Base-by-base conservation (phyloP, 2,113 vertebrate species). In the Ancistrus triradiatus region DNA sequence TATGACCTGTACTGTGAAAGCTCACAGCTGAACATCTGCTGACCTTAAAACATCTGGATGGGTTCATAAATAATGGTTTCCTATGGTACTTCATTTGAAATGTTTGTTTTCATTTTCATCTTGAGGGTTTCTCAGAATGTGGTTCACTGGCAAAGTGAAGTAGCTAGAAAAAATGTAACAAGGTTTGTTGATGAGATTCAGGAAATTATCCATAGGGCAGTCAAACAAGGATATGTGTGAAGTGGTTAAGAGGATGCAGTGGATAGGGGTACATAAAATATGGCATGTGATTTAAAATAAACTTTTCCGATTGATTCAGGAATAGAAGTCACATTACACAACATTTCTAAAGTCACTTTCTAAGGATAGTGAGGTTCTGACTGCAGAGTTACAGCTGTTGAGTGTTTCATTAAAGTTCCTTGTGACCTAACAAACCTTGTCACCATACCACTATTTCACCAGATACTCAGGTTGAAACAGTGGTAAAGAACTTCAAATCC, bases 11-110 rank as follows among this genome's bases (percentile, higher is more conserved):
- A 31, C 52, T 21, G 10, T 50, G 50, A 64, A 64, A 73, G 48
- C 60, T 47, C 27, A 37, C 60, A 42, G 17, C 46, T 44, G 44
- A 52, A 71, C 56, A 63, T 59, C 33, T 71, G 62, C 28, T 37
- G n/a, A 46, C 37, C 35, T 35, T 63, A 43, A 62, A 59, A 57
- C 76, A 71, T 74, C 72, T 72, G 72, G 69, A 59, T 14, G 3
- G 22, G n/a, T 15, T 42, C 44, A 40, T 75, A 63, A 66, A 71
- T 63, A 38, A 69, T 15, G 11, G 13, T 64, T 64, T 58, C 51
- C 38, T 56, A 59, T 60, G 38, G 55, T 59, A 59, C 55, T 68
- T 65, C 22, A 14, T 22, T 21, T 35, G 46, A 72, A 63, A 57
- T 57, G 33, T 68, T 64, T 64, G 51, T 58, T 50, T 48, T 62